These are phyloP conservation scores for Gambusia holbrooki DNA, from an alignment of 2,113 vertebrate genomes.

Conservation along the genomic window DNA sequence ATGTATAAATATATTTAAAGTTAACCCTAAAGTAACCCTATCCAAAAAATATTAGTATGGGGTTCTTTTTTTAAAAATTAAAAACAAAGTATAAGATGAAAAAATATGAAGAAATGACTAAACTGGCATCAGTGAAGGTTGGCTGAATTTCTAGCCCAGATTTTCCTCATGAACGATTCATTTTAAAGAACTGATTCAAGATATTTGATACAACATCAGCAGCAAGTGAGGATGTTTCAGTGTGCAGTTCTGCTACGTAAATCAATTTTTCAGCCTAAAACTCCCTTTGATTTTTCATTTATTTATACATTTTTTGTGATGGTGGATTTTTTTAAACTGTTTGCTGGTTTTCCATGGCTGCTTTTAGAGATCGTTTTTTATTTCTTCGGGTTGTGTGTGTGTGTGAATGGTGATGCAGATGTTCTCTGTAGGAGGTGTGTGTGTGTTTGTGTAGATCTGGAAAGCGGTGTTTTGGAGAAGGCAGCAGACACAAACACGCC, in stretches of 20 bases:
- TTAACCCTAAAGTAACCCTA: no score
- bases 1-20: no score
- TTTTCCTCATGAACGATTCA: no score
- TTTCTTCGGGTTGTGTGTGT: background rate
- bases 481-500: constrained; percentile 50
- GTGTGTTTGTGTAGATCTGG: constrained; percentile 35
- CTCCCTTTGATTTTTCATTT: background rate
- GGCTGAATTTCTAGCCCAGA: no score
- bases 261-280: background rate
- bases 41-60: no score
- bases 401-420: constrained; percentile 71
- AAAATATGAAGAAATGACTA: no score
- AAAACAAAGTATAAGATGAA: no score
- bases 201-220: no score
- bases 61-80: no score
- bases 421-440: constrained; percentile 71
- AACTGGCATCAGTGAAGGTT: background rate
- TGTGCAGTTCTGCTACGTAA: background rate
- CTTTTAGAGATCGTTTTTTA: constrained; percentile 51
- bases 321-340: constrained; percentile 42
- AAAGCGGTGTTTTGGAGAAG: constrained; percentile 54
- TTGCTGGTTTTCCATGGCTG: constrained; percentile 73
- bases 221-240: background rate
- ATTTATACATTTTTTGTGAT: constrained; percentile 6
- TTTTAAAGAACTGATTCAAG: no score